Conservation (phyloP, 2,113 vertebrate species). For the Nothocercus julius region DNA sequence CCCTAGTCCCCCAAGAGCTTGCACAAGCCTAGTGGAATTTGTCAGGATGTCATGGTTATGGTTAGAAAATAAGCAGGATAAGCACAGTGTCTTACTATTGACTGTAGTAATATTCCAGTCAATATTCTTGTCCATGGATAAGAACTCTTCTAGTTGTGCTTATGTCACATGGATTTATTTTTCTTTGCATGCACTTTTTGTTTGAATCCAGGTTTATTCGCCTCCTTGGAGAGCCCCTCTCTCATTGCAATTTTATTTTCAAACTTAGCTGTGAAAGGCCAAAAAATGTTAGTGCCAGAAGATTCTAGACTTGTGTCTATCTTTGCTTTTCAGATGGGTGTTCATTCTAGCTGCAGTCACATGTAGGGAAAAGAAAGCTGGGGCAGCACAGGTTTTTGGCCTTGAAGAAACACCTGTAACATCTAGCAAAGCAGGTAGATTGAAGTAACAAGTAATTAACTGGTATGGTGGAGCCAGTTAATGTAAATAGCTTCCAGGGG, state of each 20-base stretch:
- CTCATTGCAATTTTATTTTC: neutral
- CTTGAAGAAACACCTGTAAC: neutral
- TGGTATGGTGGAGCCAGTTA: neutral
- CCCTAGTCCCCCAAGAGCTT: neutral
- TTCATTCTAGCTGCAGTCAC: constrained; percentile 37
- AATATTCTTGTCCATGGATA: neutral
- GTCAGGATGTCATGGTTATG: accelerated
- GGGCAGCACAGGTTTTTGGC: constrained; percentile 18
- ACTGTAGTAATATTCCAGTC: neutral
- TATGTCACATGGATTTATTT: too few species aligned
- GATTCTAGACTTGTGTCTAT: neutral
- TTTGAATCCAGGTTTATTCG: neutral
- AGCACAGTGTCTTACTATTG: neutral
- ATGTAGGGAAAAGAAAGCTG: neutral
- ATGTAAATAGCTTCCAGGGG: neutral
- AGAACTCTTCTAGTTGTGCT: neutral
- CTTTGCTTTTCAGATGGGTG: constrained; percentile 20
- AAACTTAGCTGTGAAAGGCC: neutral
- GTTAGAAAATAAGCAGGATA: neutral
- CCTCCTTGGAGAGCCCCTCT: neutral
- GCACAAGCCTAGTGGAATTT: neutral
- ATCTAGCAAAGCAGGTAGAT: neutral
- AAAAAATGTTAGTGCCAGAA: neutral
- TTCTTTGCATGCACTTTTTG: neutral
- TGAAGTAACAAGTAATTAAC: neutral